Evolutionary conservation across 2,113 vertebrate genomes (phyloP).

Genomic region (Hippolais icterina): DNA sequence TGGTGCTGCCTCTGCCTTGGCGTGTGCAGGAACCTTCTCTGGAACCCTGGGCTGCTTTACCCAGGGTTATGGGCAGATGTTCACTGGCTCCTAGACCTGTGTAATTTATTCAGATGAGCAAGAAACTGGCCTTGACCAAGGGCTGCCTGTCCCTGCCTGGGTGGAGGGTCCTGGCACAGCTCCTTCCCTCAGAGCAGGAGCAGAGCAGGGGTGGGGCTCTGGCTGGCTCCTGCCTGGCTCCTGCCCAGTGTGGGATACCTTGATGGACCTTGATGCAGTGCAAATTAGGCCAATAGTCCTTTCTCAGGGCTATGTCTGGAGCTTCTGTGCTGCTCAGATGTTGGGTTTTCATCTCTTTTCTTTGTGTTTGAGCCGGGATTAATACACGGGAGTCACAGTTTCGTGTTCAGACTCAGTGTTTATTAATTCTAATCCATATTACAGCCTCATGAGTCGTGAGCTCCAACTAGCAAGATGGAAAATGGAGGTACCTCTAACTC

Average conservation of each 20-base stretch:
- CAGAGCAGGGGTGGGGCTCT: not conserved
- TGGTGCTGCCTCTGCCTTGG: not conserved
- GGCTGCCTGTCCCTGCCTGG: not conserved
- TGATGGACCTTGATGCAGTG: not conserved
- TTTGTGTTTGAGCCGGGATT: too few species aligned
- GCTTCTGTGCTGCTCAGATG: not conserved
- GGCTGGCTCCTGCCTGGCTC: rapidly evolving
- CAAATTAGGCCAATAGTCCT: not conserved
- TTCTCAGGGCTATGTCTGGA: not conserved
- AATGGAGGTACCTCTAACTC: too few species aligned
- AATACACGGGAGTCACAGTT: too few species aligned
- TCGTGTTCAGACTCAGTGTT: too few species aligned
- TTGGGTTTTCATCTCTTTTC: too few species aligned
- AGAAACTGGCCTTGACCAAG: not conserved
- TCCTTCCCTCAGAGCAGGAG: not conserved
- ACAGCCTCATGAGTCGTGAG: too few species aligned
- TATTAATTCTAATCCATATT: too few species aligned
- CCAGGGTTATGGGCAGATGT: too few species aligned
- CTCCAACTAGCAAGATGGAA: too few species aligned
- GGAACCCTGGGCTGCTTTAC: not conserved
- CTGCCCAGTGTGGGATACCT: rapidly evolving
- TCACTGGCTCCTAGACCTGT: not conserved
- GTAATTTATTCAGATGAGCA: not conserved
- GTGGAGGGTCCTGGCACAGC: rapidly evolving
- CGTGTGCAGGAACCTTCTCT: not conserved